Conservation (phyloP, 2,797 vertebrate genomes). For the Enteromius unitaeniatus region DNA sequence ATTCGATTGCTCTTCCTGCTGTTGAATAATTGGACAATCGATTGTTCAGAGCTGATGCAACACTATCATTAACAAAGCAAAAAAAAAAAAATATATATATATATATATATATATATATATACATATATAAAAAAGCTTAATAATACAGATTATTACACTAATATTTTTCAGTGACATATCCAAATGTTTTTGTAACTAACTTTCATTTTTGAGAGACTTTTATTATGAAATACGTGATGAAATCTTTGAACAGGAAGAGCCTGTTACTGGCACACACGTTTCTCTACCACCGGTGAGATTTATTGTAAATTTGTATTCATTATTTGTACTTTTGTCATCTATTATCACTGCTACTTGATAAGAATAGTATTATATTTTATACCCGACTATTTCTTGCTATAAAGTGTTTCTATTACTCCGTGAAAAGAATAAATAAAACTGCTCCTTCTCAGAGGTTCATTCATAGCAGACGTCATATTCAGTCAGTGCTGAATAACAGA, state of each 20-base stretch:
- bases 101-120: neutral
- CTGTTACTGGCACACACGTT: slow-evolving; percentile 43
- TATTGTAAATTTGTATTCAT: neutral
- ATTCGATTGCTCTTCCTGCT: slow-evolving; percentile 32
- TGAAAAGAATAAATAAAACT: neutral
- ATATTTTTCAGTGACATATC: neutral
- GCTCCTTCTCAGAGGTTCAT: neutral
- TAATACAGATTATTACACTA: neutral
- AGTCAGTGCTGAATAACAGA: neutral
- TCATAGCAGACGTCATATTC: neutral
- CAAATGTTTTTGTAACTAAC: neutral
- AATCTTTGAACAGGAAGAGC: slow-evolving; percentile 17
- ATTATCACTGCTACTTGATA: neutral
- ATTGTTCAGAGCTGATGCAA: slow-evolving; percentile 78
- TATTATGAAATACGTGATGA: slow-evolving; percentile 53
- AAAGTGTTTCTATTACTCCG: neutral
- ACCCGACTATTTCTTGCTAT: neutral
- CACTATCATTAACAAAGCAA: slow-evolving; percentile 41
- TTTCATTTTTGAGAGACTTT: neutral
- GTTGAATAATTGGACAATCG: slow-evolving; percentile 59
- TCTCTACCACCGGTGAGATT: slow-evolving; percentile 27
- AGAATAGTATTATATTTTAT: neutral
- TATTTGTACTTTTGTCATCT: neutral
- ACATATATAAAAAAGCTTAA: too few species aligned
- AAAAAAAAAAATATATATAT: neutral